A percentile compares a stretch with the other conserved stretches of the same genome.
Conservation (phyloP, 2,113 vertebrate species). For the Puffinus mauretanicus region DNA sequence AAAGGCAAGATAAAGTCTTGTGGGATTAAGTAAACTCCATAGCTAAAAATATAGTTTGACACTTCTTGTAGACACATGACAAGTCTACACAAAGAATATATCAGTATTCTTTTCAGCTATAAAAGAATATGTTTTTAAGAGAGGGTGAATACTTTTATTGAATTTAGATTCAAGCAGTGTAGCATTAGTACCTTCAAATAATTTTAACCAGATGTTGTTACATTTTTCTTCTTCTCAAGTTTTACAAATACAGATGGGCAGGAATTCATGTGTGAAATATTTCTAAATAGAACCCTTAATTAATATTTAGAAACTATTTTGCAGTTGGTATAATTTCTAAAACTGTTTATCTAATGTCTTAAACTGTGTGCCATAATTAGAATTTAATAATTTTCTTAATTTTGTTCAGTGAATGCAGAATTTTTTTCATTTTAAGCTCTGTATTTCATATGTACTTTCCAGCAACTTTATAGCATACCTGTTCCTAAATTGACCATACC, state of each 20-base stretch:
- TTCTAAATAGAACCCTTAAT: constrained; percentile 24
- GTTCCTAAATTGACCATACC: not conserved
- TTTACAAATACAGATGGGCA: constrained; percentile 19
- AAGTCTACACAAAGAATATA: constrained; percentile 72
- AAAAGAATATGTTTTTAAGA: constrained; percentile 46
- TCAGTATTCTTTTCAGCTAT: constrained; percentile 75
- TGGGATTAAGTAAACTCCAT: constrained; percentile 75
- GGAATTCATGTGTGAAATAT: constrained; percentile 19
- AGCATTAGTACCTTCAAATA: constrained; percentile 40
- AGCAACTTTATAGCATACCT: not conserved
- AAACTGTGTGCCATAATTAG: not conserved
- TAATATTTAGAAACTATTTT: constrained; percentile 41
- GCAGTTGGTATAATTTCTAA: not conserved
- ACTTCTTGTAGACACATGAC: constrained; percentile 75
- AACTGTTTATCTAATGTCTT: not conserved
- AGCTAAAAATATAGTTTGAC: constrained; percentile 78
- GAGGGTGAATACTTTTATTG: constrained; percentile 1
- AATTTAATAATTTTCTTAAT: not conserved
- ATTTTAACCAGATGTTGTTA: constrained; percentile 42
- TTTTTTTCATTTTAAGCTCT: not conserved
- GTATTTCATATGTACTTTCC: not conserved
- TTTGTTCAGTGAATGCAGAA: not conserved
- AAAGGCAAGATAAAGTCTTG: constrained; percentile 71
- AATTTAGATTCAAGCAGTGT: constrained; percentile 41
- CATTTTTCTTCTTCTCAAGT: constrained; percentile 6